These are phyloP conservation scores for Pseudomyrmex concolor DNA, from an alignment of 1,140 invertebrate species.

Conservation along the genomic window DNA sequence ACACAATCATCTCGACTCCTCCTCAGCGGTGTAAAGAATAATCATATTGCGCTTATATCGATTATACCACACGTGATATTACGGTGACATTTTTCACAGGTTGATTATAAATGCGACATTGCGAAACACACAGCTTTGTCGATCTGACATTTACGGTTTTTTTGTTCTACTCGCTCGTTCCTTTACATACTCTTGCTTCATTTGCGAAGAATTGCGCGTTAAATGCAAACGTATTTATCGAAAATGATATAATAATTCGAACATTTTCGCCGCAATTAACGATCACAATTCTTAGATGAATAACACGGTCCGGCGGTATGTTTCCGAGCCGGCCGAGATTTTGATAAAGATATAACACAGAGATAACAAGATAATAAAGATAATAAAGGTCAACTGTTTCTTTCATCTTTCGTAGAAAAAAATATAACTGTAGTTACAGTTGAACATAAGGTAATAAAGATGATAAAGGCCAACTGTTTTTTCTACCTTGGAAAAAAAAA, in stretches of 20 bases:
- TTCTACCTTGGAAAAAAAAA: too few relatives aligned
- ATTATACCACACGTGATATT: slow-evolving; percentile 15
- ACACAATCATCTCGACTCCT: slow-evolving; percentile 8
- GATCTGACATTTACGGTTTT: slow-evolving; percentile 31
- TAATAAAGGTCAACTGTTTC: background rate
- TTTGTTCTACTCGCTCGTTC: background rate
- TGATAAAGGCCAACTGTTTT: too few relatives aligned
- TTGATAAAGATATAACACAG: background rate
- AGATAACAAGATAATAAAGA: too few relatives aligned
- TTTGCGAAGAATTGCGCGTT: slow-evolving; percentile 26
- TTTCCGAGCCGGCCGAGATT: slow-evolving; percentile 28
- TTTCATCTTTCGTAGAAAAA: background rate
- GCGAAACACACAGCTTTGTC: background rate
- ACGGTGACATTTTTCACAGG: slow-evolving; percentile 29
- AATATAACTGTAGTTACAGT: too few relatives aligned
- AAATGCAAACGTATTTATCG: background rate
- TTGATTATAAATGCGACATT: slow-evolving; percentile 15
- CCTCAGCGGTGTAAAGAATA: background rate
- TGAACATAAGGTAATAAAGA: too few relatives aligned
- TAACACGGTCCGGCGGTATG: background rate
- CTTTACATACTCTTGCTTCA: background rate
- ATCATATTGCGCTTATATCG: background rate
- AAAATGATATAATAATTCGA: background rate
- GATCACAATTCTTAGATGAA: slow-evolving; percentile 1
- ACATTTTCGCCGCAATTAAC: slow-evolving; percentile 7